A percentile compares a stretch with the other conserved stretches of the same genome.
phyloP scores from a whole-genome alignment of 2,888 invertebrate species.

The Patella depressa region DNA sequence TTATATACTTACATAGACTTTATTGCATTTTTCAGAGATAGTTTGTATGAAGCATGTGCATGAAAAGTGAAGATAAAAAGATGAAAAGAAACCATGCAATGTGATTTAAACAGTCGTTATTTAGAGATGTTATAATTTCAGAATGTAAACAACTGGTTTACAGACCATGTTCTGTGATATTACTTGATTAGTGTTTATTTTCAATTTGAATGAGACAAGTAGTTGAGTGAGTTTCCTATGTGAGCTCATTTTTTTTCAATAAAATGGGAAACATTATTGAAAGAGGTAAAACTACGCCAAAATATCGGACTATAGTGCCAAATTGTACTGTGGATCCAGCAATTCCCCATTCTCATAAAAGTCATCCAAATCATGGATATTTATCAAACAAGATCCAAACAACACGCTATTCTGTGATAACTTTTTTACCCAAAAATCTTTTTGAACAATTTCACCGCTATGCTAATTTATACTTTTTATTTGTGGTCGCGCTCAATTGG shows the following conservation, averaged over 20 bases:
- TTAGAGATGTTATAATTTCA: no score
- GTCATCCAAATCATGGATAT: constrained; percentile 58
- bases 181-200: not conserved
- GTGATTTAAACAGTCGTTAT: no score
- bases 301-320: constrained; percentile 49
- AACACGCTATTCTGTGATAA: constrained; percentile 88
- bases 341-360: constrained; percentile 40
- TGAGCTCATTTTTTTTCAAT: not conserved
- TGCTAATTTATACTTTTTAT: constrained; percentile 97
- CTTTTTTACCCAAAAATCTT: constrained; percentile 95
- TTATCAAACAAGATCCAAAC: constrained; percentile 62
- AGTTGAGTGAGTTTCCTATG: not conserved
- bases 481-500: constrained; percentile 96
- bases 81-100: not conserved
- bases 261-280: constrained; percentile 55
- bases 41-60: no score
- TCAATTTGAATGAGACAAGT: not conserved
- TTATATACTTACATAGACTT: no score
- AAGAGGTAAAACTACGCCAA: constrained; percentile 45
- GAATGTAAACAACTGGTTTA: not conserved
- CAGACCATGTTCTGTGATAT: not conserved
- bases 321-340: constrained; percentile 51
- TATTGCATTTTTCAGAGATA: no score
- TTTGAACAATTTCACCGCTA: constrained; percentile 98
- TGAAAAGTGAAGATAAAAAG: no score